Conservation (phyloP, 2,113 vertebrate species). For the Limnothrissa miodon region DNA sequence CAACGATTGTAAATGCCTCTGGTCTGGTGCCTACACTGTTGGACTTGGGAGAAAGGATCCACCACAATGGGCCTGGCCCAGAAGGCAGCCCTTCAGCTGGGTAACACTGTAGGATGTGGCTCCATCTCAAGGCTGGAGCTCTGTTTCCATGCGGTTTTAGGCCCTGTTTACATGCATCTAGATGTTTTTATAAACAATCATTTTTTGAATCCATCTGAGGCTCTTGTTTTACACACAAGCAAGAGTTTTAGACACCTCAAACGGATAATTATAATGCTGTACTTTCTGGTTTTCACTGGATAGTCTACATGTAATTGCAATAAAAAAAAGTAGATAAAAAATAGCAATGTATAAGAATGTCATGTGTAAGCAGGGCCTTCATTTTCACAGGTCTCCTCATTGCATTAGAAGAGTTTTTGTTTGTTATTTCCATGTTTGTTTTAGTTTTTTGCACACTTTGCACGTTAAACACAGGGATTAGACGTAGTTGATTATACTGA, state of each 20-base stretch:
- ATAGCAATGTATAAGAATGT: too few relatives aligned
- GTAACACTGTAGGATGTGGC: neutral
- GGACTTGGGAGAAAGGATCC: neutral
- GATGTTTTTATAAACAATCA: too few relatives aligned
- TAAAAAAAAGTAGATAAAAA: too few relatives aligned
- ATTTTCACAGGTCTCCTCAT: neutral
- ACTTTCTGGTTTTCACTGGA: too few relatives aligned
- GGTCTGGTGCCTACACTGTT: neutral
- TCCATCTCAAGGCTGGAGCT: neutral
- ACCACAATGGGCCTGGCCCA: neutral
- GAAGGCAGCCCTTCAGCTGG: neutral
- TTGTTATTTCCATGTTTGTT: slow-evolving; percentile 5
- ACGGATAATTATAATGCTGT: too few relatives aligned
- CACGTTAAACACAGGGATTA: neutral
- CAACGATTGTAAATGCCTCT: neutral
- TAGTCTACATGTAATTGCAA: too few relatives aligned
- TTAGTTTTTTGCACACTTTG: slow-evolving; percentile 18
- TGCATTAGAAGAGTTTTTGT: neutral
- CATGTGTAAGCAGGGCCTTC: too few relatives aligned
- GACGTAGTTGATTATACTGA: neutral
- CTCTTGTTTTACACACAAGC: too few relatives aligned
- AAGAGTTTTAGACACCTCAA: too few relatives aligned
- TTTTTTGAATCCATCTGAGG: too few relatives aligned
- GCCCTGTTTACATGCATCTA: too few relatives aligned
- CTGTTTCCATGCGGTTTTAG: neutral